phyloP scores from a whole-genome alignment of 2,888 invertebrate genomes.

The Mycalesis mineus region DNA sequence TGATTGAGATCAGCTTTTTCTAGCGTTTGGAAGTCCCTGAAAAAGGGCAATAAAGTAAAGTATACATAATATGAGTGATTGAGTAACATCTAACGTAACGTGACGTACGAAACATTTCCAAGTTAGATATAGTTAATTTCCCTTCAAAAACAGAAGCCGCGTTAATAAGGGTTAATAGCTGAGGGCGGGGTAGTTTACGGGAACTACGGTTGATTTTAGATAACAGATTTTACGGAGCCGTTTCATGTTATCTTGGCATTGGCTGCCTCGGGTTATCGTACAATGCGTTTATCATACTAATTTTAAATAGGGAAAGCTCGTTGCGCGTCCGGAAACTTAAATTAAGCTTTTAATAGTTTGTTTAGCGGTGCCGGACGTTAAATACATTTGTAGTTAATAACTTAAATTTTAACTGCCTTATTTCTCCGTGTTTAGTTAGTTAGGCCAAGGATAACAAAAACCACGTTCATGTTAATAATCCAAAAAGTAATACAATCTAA shows the following conservation, averaged over 20 bases:
- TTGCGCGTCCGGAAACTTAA: conserved; percentile 1
- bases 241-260: conserved; percentile 23
- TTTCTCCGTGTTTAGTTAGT: too few species aligned
- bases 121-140: conserved; percentile 11
- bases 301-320: neutral
- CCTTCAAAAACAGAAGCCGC: conserved; percentile 21
- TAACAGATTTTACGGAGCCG: conserved; percentile 23
- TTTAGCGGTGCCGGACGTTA: neutral
- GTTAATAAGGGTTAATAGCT: conserved; percentile 26
- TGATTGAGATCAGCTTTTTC: too few species aligned
- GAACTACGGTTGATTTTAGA: conserved; percentile 23
- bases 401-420: too few species aligned
- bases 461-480: too few species aligned
- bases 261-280: conserved; percentile 18
- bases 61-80: too few species aligned
- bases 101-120: neutral
- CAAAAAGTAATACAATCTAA: too few species aligned
- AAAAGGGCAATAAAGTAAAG: too few species aligned
- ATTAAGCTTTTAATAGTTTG: neutral
- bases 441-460: too few species aligned
- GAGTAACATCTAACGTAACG: neutral
- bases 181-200: conserved; percentile 19
- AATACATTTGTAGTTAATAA: too few species aligned
- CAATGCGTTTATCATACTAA: conserved; percentile 13
- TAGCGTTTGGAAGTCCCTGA: too few species aligned